Evolutionary conservation across 2,113 vertebrate genomes (phyloP), one percentile per base, ranked within the genome.

Genomic region (Protobothrops flavoviridis): DNA sequence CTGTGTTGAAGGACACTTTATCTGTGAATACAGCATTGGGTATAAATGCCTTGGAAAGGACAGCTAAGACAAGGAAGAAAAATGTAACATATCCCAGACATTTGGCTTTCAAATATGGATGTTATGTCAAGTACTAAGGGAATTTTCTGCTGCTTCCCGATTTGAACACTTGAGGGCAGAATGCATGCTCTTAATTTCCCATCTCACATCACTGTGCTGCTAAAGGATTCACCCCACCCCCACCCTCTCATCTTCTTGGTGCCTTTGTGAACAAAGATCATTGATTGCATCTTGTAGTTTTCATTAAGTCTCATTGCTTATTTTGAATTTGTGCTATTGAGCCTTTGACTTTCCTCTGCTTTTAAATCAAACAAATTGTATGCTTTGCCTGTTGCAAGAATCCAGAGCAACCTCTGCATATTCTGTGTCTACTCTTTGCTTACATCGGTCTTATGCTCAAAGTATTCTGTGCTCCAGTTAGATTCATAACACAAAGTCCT

Each of bases 121-220:
- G 74, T 86, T 48, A 21, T 29, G 13, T 21, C 55, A 93, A 56
- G 15, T 57, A 39, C 3, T 85, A 21, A 90, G 45, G 74, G 48
- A 93, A 59, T 85, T 85, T 17, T 90, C 13, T 90, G 56, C 56
- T 87, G 17, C 86, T 90, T 90, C 33, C 43, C 3, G 1, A 39
- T 90, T 15, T 53, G 56, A 90, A 90, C 92, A 90, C 92, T 53
- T 87, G 92, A 93, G 89, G 92, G 92, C 92, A 90, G 56, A 87
- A 57, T 90, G 89, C 81, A 93, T 93, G 81, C 89, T 93, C 29
- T 50, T 64, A 87, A 93, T 90, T 93, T 86, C 56, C 92, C 69
- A 50, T 45, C 39, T 90, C n/a, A 8, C 57, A 85, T 61, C 5
- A 15, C 48, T 86, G 21, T 45, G 59, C 45, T 87, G 48, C 45